Percentiles rank a stretch among this genome's conserved stretches.
phyloP scores from a whole-genome alignment of 2,797 vertebrate species.

The Paguma larvata region DNA sequence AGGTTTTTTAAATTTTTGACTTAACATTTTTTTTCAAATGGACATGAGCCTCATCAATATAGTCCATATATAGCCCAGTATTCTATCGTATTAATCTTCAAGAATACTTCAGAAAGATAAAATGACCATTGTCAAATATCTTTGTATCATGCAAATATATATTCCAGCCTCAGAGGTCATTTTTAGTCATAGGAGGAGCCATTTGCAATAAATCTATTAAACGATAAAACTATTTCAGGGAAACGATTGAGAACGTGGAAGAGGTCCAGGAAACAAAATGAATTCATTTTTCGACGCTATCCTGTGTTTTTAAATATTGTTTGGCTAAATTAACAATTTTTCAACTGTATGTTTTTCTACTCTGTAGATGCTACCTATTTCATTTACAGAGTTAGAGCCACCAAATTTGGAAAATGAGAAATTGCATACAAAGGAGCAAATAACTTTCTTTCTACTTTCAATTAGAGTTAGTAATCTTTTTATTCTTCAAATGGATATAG shows the following conservation, averaged over 20 bases:
- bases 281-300: slow-evolving; percentile 57
- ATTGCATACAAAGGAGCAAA: not conserved
- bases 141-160: slow-evolving; percentile 33
- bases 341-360: slow-evolving; percentile 62
- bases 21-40: slow-evolving; percentile 30
- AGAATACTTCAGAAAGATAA: slow-evolving; percentile 55
- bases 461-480: slow-evolving; percentile 55
- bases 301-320: slow-evolving; percentile 73
- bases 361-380: slow-evolving; percentile 53
- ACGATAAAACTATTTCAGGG: not conserved
- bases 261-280: slow-evolving; percentile 54
- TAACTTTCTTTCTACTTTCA: slow-evolving; percentile 63
- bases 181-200: slow-evolving; percentile 56
- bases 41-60: not conserved
- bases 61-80: not conserved
- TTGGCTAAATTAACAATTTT: slow-evolving; percentile 72
- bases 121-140: slow-evolving; percentile 52
- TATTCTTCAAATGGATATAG: not conserved
- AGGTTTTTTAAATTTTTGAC: not conserved
- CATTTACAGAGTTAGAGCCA: slow-evolving; percentile 56
- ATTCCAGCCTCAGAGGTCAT: slow-evolving; percentile 46
- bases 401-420: slow-evolving; percentile 59
- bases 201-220: slow-evolving; percentile 45
- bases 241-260: slow-evolving; percentile 62
- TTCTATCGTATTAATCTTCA: slow-evolving; percentile 17